Evolutionary conservation across 1,140 invertebrate species (phyloP).

Genomic region (Andrena cerasifolii): DNA sequence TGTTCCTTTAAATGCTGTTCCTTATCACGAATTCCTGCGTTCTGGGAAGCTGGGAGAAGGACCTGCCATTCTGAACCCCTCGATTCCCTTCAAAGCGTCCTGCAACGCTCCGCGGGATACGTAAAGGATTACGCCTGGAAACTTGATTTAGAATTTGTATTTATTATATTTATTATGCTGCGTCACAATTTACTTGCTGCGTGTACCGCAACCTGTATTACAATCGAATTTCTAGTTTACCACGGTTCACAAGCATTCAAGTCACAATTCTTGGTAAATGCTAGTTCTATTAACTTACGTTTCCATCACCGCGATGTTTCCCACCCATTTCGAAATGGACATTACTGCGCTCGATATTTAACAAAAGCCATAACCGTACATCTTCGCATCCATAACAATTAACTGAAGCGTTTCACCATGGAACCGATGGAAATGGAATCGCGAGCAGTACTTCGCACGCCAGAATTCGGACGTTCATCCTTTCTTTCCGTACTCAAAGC

Average conservation of each 20-base stretch:
- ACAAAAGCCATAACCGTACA: not conserved
- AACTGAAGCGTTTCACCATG: too few relatives aligned
- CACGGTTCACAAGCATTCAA: not conserved
- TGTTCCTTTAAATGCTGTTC: constrained; percentile 37
- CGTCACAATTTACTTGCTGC: too few relatives aligned
- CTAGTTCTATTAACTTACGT: not conserved
- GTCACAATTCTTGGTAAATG: not conserved
- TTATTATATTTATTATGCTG: too few relatives aligned
- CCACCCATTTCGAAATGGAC: not conserved
- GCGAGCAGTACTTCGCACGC: too few relatives aligned
- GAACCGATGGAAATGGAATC: too few relatives aligned
- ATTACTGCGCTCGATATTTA: not conserved
- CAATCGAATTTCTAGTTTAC: not conserved
- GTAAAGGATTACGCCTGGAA: not conserved
- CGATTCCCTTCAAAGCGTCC: not conserved
- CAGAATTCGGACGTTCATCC: too few relatives aligned
- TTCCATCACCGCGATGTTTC: too few relatives aligned
- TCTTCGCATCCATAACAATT: not conserved
- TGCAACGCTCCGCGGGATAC: constrained; percentile 1
- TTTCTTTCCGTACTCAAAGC: not conserved
- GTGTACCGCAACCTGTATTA: not conserved
- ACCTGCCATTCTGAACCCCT: not conserved
- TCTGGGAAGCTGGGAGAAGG: not conserved
- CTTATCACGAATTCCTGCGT: constrained; percentile 34
- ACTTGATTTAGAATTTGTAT: too few relatives aligned